Evolutionary conservation across 2,888 invertebrate genomes (phyloP).

Genomic region (Himalopsyche japonica): DNA sequence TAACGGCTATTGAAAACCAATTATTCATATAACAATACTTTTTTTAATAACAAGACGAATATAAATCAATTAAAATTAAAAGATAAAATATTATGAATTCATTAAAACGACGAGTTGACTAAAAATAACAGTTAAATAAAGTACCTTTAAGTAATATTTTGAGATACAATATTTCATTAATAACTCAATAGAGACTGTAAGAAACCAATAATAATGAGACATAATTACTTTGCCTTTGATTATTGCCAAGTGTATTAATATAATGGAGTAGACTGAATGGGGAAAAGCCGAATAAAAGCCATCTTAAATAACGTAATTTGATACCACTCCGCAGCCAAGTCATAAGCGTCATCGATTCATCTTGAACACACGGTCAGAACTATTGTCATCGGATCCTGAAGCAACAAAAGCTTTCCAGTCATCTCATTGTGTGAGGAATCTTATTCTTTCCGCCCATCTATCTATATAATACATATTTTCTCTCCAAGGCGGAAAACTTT

Average conservation of each 20-base stretch:
- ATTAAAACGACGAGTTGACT: no score
- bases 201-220: background rate
- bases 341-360: constrained; percentile 2
- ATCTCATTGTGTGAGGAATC: constrained; percentile 15
- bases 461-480: no score
- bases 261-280: background rate
- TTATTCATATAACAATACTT: no score
- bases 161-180: no score
- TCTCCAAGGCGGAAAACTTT: background rate
- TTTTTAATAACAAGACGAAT: no score
- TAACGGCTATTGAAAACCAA: no score
- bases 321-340: background rate
- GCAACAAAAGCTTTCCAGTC: constrained; percentile 14
- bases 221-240: background rate
- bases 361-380: constrained; percentile 1
- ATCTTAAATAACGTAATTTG: background rate
- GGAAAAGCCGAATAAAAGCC: background rate
- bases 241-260: background rate
- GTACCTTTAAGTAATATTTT: no score
- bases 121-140: no score
- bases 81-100: no score
- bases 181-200: background rate
- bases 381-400: constrained; percentile 17
- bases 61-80: no score
- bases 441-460: background rate